A percentile compares a stretch with the other conserved stretches of the same genome.
Evolutionary conservation across 2,797 vertebrate genomes (phyloP).

Genomic region (Sitta carolinensis): DNA sequence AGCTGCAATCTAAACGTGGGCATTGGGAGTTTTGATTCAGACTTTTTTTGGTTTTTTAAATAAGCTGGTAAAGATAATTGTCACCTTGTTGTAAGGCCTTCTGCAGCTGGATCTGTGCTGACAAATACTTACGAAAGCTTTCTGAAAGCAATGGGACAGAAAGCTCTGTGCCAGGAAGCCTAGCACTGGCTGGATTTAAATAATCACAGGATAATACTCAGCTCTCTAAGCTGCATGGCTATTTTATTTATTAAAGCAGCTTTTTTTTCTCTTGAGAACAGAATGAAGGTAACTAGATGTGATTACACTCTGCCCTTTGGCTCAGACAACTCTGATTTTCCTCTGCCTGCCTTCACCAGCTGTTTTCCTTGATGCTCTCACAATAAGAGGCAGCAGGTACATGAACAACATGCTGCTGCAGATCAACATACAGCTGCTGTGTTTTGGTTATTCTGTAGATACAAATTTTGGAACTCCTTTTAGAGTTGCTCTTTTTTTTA

Average conservation of each 20-base stretch:
- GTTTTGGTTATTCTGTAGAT: neutral
- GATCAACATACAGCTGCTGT: neutral
- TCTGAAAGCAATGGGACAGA: neutral
- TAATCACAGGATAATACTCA: neutral
- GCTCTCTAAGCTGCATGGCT: neutral
- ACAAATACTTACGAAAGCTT: neutral
- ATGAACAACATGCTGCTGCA: neutral
- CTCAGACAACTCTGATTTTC: neutral
- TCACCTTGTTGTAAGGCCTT: neutral
- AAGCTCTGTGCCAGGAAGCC: neutral
- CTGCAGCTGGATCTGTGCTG: neutral
- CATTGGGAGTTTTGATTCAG: neutral
- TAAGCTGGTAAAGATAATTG: neutral
- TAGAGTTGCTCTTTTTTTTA: neutral
- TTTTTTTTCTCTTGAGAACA: neutral
- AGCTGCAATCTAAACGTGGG: neutral
- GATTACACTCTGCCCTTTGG: neutral
- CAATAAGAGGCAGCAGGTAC: neutral
- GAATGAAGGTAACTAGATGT: slow-evolving; percentile 2
- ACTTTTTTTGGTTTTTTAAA: neutral
- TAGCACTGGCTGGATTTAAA: slow-evolving; percentile 1
- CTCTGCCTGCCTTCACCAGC: neutral
- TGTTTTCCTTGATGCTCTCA: neutral
- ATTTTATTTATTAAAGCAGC: slow-evolving; percentile 28
- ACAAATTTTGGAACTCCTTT: neutral